Evolutionary conservation across 2,113 vertebrate genomes (phyloP).

Genomic region (Alexandromys fortis): DNA sequence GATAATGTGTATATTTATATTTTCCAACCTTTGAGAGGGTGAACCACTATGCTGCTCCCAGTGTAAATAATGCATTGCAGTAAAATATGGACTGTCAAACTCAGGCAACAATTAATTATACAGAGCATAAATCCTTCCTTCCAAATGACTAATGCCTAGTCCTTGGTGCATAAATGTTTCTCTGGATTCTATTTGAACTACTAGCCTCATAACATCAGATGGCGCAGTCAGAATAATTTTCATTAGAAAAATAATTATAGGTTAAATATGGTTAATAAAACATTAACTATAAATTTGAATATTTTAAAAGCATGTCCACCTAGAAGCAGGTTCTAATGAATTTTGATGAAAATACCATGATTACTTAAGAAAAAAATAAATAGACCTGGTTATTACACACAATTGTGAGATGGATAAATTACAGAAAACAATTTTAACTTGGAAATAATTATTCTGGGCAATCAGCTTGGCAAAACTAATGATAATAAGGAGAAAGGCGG

Average conservation of each 20-base stretch:
- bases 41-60: not conserved
- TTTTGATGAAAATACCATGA: slow-evolving; percentile 79
- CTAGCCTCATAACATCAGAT: slow-evolving; percentile 72
- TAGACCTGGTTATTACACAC: slow-evolving; percentile 69
- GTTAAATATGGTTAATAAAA: slow-evolving; percentile 83
- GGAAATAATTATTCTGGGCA: slow-evolving; percentile 71
- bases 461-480: slow-evolving; percentile 53
- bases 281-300: slow-evolving; percentile 80
- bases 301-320: slow-evolving; percentile 80
- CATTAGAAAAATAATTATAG: slow-evolving; percentile 83
- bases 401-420: slow-evolving; percentile 64
- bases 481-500: not conserved
- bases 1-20: not conserved
- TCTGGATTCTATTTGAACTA: slow-evolving; percentile 74
- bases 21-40: slow-evolving; percentile 46
- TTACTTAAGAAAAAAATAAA: slow-evolving; percentile 81
- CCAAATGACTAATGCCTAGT: not conserved
- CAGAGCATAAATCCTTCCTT: slow-evolving; percentile 59
- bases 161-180: slow-evolving; percentile 62
- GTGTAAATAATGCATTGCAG: slow-evolving; percentile 68
- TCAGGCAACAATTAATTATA: slow-evolving; percentile 67
- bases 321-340: slow-evolving; percentile 75
- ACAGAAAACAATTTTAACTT: slow-evolving; percentile 68
- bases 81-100: slow-evolving; percentile 65
- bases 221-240: slow-evolving; percentile 73